These are phyloP conservation scores for Rhopalosiphum maidis DNA, from an alignment of 1,140 invertebrate genomes.

Conservation along the genomic window DNA sequence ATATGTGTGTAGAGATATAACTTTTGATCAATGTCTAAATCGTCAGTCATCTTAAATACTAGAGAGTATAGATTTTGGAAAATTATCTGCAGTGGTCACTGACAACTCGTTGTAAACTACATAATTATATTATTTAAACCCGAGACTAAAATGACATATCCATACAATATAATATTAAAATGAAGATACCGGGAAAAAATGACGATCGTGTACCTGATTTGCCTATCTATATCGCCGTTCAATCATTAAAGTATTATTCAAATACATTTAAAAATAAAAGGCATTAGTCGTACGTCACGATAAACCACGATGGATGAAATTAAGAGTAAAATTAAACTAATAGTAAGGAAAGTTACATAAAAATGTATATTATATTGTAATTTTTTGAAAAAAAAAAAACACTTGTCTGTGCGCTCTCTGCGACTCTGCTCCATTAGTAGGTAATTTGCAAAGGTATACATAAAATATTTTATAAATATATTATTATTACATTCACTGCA, in stretches of 20 bases:
- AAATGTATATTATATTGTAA: not conserved
- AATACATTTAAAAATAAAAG: no score
- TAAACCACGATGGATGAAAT: not conserved
- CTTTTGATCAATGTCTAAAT: not conserved
- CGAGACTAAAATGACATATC: not conserved
- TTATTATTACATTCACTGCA: not conserved
- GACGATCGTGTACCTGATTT: not conserved
- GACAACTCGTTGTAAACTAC: not conserved
- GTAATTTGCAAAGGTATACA: not conserved
- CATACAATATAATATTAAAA: not conserved
- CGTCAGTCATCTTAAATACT: not conserved
- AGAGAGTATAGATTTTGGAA: not conserved
- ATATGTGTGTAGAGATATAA: no score
- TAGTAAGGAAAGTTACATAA: not conserved
- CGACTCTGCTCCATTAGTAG: no score
- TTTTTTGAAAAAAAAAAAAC: not conserved
- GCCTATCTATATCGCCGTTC: not conserved
- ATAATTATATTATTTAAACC: not conserved
- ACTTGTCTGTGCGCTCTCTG: not conserved
- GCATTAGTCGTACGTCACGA: no score
- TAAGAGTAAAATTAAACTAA: not conserved
- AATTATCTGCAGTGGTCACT: not conserved
- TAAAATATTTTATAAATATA: not conserved
- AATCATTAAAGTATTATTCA: not conserved
- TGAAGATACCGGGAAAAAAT: not conserved